Conservation (phyloP, 2,888 invertebrate species). For the Aphodius sticticus region DNA sequence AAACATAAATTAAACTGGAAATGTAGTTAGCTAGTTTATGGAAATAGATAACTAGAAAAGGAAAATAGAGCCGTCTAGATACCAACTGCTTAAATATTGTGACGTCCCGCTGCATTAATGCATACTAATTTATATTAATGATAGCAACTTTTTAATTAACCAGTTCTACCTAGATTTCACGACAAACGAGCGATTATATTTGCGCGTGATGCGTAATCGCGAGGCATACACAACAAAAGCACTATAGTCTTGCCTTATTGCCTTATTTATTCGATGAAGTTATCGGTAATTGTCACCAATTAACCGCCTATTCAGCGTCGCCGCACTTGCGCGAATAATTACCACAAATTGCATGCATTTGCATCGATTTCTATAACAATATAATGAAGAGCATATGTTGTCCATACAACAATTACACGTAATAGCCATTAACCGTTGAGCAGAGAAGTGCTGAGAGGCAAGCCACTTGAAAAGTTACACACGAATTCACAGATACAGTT, state of each 20-base stretch:
- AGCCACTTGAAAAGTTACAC: neutral
- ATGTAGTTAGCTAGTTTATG: no score
- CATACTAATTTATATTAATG: neutral
- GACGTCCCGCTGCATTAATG: no score
- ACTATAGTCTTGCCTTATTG: neutral
- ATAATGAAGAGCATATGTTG: constrained; percentile 4
- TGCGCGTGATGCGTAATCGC: neutral
- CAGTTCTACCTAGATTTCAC: neutral
- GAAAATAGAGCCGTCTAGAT: no score
- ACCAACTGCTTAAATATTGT: no score
- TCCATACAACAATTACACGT: neutral
- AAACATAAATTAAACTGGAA: no score
- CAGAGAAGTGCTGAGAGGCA: neutral
- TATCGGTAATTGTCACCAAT: constrained; percentile 4
- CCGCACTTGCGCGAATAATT: neutral
- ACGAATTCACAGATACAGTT: constrained; percentile 4
- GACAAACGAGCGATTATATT: neutral
- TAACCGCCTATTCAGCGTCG: neutral
- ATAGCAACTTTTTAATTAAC: neutral
- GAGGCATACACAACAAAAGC: neutral
- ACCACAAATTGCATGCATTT: neutral
- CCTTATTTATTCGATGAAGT: constrained; percentile 4
- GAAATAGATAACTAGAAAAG: no score
- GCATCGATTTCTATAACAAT: constrained; percentile 4
- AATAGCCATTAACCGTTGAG: neutral